Percentiles rank a stretch among this genome's conserved stretches.
phyloP scores from a whole-genome alignment of 2,888 invertebrate genomes.

The Orchesella flavescens region DNA sequence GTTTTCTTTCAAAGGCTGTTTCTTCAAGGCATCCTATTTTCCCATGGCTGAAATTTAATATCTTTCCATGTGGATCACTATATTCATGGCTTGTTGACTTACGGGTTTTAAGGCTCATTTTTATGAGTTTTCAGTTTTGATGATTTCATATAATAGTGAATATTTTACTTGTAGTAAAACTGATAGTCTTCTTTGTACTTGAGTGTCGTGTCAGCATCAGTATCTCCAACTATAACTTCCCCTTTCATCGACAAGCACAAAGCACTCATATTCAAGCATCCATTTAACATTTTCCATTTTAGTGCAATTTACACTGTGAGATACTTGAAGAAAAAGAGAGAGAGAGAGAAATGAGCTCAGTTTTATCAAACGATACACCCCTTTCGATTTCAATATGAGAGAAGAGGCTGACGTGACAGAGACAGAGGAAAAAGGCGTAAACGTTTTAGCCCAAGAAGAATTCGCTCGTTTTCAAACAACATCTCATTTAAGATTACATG shows the following conservation, averaged over 20 bases:
- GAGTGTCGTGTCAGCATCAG: too few species aligned
- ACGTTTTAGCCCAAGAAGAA: constrained; percentile 9
- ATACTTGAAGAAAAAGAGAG: neutral
- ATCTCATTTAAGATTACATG: constrained; percentile 24
- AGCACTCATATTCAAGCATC: neutral
- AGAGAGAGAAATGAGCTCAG: too few species aligned
- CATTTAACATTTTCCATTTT: neutral
- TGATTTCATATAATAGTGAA: neutral
- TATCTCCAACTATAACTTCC: too few species aligned
- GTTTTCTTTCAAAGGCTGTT: too few species aligned
- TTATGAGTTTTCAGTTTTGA: constrained; percentile 10
- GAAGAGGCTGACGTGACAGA: neutral
- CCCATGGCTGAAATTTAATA: neutral
- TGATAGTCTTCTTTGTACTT: too few species aligned
- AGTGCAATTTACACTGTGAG: neutral
- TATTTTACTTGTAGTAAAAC: too few species aligned
- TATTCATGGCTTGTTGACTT: neutral
- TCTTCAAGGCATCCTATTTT: too few species aligned
- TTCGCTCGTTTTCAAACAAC: constrained; percentile 11
- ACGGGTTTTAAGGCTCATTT: neutral
- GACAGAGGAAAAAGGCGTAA: neutral
- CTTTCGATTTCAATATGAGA: constrained; percentile 9
- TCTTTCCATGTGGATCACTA: neutral
- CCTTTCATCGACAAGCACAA: too few species aligned
- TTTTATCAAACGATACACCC: neutral